Evolutionary conservation across 2,888 invertebrate species (phyloP).

Genomic region (Synergus japonicus): DNA sequence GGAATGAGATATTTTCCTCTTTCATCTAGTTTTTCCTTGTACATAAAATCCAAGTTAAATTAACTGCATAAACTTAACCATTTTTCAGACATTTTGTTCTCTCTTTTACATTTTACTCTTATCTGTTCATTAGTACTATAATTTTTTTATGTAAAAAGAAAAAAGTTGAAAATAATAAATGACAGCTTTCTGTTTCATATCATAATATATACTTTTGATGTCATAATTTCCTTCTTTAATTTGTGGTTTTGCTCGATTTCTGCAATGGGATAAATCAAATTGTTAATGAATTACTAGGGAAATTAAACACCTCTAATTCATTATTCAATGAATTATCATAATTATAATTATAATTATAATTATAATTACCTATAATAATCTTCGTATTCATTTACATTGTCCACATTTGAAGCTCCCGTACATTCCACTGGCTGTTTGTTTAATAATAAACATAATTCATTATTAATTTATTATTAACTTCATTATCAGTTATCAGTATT

Average conservation of each 20-base stretch:
- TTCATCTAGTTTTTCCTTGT: conserved; percentile 2
- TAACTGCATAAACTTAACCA: background rate
- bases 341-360: too few species aligned
- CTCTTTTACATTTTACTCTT: background rate
- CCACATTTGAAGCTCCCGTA: too few species aligned
- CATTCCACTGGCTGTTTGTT: too few species aligned
- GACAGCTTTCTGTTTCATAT: too few species aligned
- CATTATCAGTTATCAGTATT: too few species aligned
- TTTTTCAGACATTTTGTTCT: background rate
- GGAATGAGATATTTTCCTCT: background rate
- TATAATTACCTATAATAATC: too few species aligned
- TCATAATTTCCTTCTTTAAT: background rate
- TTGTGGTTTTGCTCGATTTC: background rate
- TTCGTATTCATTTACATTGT: too few species aligned
- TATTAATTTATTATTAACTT: too few species aligned
- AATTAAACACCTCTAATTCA: background rate
- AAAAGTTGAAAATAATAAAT: too few species aligned
- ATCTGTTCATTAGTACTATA: conserved; percentile 65
- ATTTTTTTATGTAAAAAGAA: too few species aligned
- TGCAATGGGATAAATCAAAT: background rate
- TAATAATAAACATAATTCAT: too few species aligned
- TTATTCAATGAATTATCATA: background rate
- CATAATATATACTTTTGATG: too few species aligned
- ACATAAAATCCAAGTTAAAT: background rate
- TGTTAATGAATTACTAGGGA: background rate